These are phyloP conservation scores for Saccostrea echinata DNA, from an alignment of 1,140 invertebrate genomes.

Conservation along the genomic window DNA sequence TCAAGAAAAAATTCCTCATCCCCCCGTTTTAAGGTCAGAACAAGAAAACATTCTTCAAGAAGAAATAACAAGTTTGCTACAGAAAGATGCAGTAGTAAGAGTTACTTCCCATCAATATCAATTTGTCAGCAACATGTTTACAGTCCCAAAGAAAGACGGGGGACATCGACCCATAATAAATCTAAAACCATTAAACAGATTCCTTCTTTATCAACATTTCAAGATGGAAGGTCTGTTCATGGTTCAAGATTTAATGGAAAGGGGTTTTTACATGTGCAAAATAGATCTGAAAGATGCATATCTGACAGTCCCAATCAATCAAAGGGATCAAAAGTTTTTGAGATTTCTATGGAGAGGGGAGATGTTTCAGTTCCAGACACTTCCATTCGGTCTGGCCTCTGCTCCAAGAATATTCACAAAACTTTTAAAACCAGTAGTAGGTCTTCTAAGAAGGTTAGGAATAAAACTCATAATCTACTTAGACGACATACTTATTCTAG, in stretches of 20 bases:
- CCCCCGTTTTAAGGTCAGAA: neutral
- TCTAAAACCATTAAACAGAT: slow-evolving; percentile 49
- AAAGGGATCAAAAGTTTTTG: slow-evolving; percentile 36
- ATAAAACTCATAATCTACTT: slow-evolving; percentile 47
- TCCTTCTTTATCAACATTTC: too few relatives aligned
- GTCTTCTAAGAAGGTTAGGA: slow-evolving; percentile 34
- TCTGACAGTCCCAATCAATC: slow-evolving; percentile 41
- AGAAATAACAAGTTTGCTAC: slow-evolving; percentile 30
- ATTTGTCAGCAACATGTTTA: slow-evolving; percentile 21
- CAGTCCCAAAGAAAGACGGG: neutral
- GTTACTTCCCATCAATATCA: neutral
- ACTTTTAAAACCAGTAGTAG: slow-evolving; percentile 41
- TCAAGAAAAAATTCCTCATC: neutral
- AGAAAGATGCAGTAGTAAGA: slow-evolving; percentile 6
- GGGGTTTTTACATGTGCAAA: slow-evolving; percentile 42
- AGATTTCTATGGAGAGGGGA: slow-evolving; percentile 33
- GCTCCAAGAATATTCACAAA: too few relatives aligned
- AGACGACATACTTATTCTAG: slow-evolving; percentile 50
- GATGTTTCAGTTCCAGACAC: too few relatives aligned
- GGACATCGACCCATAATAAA: neutral
- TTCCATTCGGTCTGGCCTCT: too few relatives aligned
- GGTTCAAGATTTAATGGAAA: too few relatives aligned
- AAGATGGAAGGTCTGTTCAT: too few relatives aligned
- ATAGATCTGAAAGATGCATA: slow-evolving; percentile 60
- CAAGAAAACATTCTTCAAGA: slow-evolving; percentile 20